A percentile compares a stretch with the other conserved stretches of the same genome.
These are phyloP conservation scores for Scolanthus callimorphus DNA, from an alignment of 92 coral and sea anemone species.

Conservation along the genomic window DNA sequence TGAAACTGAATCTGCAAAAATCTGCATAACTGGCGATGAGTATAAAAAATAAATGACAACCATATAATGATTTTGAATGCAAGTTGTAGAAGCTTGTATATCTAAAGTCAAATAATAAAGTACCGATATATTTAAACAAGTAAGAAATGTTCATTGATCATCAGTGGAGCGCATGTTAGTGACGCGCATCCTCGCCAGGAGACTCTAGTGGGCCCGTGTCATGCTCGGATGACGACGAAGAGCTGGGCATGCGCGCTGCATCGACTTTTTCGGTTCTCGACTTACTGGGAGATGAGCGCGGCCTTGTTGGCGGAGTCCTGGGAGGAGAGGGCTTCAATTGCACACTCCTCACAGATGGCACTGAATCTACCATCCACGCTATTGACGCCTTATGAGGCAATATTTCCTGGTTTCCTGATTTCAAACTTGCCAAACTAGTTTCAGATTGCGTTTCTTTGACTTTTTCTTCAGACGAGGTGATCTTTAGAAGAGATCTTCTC, in stretches of 20 bases:
- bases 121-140: no score
- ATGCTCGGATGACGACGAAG: conserved; percentile 2
- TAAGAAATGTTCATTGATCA: no score
- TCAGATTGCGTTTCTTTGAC: conserved; percentile 34
- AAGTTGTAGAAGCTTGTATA: no score
- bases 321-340: not conserved
- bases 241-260: not conserved
- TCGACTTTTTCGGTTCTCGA: not conserved
- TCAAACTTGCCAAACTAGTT: conserved; percentile 26
- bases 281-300: not conserved
- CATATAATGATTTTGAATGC: no score
- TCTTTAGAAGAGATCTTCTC: conserved; percentile 41
- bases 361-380: not conserved
- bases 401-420: conserved; percentile 3
- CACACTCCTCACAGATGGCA: not conserved
- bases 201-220: not conserved
- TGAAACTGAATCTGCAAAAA: no score
- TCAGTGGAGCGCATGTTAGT: no score
- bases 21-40: no score
- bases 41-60: no score
- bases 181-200: no score
- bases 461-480: conserved; percentile 46
- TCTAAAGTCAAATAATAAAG: no score
- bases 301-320: not conserved
- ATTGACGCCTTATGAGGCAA: conserved; percentile 11